These are phyloP conservation scores for Propsilocerus akamusi DNA, from an alignment of 1,140 invertebrate genomes.

Conservation along the genomic window DNA sequence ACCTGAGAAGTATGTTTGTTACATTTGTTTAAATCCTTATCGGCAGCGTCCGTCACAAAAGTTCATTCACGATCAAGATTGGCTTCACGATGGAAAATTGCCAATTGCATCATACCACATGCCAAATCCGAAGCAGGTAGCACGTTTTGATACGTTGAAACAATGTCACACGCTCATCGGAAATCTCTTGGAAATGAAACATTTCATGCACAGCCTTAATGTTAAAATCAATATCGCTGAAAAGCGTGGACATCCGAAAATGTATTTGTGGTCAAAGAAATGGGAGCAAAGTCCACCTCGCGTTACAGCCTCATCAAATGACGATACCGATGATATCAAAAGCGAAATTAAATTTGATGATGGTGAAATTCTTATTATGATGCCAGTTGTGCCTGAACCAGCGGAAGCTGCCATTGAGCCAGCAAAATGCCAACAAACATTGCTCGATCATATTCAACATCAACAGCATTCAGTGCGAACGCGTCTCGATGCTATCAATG, in stretches of 20 bases:
- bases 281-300: slow-evolving; percentile 36
- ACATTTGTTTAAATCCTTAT: slow-evolving; percentile 62
- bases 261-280: slow-evolving; percentile 69
- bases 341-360: slow-evolving; percentile 20
- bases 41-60: slow-evolving; percentile 46
- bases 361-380: neutral
- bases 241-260: slow-evolving; percentile 60
- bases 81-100: slow-evolving; percentile 64
- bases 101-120: slow-evolving; percentile 32
- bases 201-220: slow-evolving; percentile 46
- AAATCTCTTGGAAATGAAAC: slow-evolving; percentile 41
- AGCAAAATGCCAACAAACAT: slow-evolving; percentile 50
- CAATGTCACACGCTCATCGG: slow-evolving; percentile 52
- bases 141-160: slow-evolving; percentile 31
- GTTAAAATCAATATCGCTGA: slow-evolving; percentile 61
- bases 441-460: slow-evolving; percentile 59
- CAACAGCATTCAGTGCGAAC: slow-evolving; percentile 51
- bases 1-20: slow-evolving; percentile 79
- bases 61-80: slow-evolving; percentile 71
- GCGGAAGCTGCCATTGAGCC: slow-evolving; percentile 67
- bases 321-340: slow-evolving; percentile 14
- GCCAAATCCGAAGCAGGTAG: slow-evolving; percentile 18
- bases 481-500: slow-evolving; percentile 52
- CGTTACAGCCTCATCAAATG: neutral
- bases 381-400: slow-evolving; percentile 41